These are phyloP conservation scores for Felis chaus DNA, from an alignment of 2,113 vertebrate genomes.

Conservation along the genomic window DNA sequence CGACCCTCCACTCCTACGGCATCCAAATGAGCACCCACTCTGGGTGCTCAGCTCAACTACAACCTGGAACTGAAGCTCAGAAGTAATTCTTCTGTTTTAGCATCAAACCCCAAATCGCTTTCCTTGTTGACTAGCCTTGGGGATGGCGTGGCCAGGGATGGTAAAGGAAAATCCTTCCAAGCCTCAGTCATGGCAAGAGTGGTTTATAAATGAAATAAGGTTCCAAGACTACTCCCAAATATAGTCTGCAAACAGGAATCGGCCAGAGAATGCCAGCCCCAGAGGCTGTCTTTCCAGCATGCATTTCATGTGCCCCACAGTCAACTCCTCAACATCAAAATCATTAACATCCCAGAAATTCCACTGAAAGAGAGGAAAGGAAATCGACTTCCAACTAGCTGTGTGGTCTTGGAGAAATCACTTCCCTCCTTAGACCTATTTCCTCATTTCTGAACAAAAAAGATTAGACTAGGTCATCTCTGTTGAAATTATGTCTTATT, in stretches of 20 bases:
- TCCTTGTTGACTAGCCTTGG: not conserved
- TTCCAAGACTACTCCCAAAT: not conserved
- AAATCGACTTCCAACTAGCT: not conserved
- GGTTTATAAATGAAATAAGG: not conserved
- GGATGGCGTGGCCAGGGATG: not conserved
- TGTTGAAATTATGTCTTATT: not conserved
- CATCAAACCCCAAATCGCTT: not conserved
- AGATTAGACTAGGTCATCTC: not conserved
- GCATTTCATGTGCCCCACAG: not conserved
- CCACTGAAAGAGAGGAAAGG: not conserved
- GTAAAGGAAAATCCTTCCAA: not conserved
- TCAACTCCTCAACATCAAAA: not conserved
- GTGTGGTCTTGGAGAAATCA: not conserved
- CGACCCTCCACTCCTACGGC: not conserved
- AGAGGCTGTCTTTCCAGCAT: not conserved
- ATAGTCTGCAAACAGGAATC: not conserved
- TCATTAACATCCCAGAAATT: not conserved
- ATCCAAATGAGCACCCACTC: not conserved
- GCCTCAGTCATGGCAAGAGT: not conserved
- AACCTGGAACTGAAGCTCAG: not conserved
- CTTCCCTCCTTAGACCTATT: not conserved
- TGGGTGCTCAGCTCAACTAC: not conserved
- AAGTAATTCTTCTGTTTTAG: not conserved
- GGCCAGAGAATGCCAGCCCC: too few relatives aligned
- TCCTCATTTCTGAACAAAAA: not conserved